Conservation (phyloP, 2,797 vertebrate species). For the Staurois parvus region DNA sequence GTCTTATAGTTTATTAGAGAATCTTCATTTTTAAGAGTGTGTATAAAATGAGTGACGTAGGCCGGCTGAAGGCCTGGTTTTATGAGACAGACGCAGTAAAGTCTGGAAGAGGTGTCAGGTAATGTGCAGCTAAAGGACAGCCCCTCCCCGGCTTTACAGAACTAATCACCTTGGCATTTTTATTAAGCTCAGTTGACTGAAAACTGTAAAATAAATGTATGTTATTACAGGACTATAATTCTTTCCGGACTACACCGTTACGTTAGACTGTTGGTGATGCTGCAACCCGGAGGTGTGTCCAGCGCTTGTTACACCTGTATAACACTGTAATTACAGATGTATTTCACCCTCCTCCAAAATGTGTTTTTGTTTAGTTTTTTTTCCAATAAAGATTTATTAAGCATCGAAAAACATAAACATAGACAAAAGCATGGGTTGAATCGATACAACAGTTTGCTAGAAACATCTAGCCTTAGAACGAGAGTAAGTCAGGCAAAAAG, state of each 20-base stretch:
- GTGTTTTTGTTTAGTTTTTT: too few relatives aligned
- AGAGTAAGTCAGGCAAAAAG: too few relatives aligned
- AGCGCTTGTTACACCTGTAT: too few relatives aligned
- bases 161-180: slow-evolving; percentile 11
- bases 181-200: slow-evolving; percentile 7
- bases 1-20: neutral
- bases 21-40: neutral
- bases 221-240: neutral
- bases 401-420: too few relatives aligned
- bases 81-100: slow-evolving; percentile 38
- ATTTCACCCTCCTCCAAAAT: too few relatives aligned
- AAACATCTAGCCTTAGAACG: too few relatives aligned
- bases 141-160: slow-evolving; percentile 10
- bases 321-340: too few relatives aligned
- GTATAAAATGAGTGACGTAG: slow-evolving; percentile 21
- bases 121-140: neutral
- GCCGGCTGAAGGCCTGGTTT: neutral
- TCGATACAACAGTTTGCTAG: too few relatives aligned
- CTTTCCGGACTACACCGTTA: neutral
- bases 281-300: too few relatives aligned
- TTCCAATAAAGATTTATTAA: too few relatives aligned
- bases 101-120: slow-evolving; percentile 4
- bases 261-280: neutral
- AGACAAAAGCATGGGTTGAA: too few relatives aligned
- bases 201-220: slow-evolving; percentile 27